phyloP scores from a whole-genome alignment of 2,797 vertebrate genomes.

The Poecilia gillii region DNA sequence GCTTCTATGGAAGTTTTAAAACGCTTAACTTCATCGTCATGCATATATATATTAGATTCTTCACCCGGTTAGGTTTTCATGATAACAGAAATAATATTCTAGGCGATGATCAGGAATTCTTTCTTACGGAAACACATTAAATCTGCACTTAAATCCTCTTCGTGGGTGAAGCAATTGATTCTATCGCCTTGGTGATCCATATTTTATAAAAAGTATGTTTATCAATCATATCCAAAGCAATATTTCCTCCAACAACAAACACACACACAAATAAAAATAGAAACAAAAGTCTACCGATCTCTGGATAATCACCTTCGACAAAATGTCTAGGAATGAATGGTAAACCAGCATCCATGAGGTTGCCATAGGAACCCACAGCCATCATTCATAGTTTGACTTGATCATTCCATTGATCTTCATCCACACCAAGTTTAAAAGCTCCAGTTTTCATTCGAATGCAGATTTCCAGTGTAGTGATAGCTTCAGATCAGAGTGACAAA shows the following conservation, averaged over 20 bases:
- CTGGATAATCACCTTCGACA: slow-evolving; percentile 18
- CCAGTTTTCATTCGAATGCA: slow-evolving; percentile 38
- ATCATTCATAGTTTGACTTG: slow-evolving; percentile 21
- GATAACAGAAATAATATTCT: slow-evolving; percentile 42
- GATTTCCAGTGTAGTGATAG: slow-evolving; percentile 55
- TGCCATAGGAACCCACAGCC: slow-evolving; percentile 73
- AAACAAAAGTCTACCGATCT: slow-evolving; percentile 11
- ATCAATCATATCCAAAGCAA: slow-evolving; percentile 22
- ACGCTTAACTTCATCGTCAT: slow-evolving; percentile 15
- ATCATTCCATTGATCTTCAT: slow-evolving; percentile 30
- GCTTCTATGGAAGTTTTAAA: slow-evolving; percentile 11
- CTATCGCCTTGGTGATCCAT: neutral
- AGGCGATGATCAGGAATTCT: slow-evolving; percentile 14
- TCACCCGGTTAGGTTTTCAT: slow-evolving; percentile 56
- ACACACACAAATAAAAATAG: neutral
- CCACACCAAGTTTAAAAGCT: slow-evolving; percentile 15
- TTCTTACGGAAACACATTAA: slow-evolving; percentile 10
- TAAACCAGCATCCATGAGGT: slow-evolving; percentile 54
- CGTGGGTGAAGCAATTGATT: neutral
- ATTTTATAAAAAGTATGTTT: slow-evolving; percentile 14
- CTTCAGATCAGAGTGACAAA: slow-evolving; percentile 38
- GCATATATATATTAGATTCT: slow-evolving; percentile 28
- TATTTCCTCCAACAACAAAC: neutral
- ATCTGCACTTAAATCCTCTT: neutral
- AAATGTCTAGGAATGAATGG: slow-evolving; percentile 11